Evolutionary conservation across 2,888 invertebrate genomes (phyloP), one percentile per base, ranked within the genome.

Genomic region (Loripinus fragilis): DNA sequence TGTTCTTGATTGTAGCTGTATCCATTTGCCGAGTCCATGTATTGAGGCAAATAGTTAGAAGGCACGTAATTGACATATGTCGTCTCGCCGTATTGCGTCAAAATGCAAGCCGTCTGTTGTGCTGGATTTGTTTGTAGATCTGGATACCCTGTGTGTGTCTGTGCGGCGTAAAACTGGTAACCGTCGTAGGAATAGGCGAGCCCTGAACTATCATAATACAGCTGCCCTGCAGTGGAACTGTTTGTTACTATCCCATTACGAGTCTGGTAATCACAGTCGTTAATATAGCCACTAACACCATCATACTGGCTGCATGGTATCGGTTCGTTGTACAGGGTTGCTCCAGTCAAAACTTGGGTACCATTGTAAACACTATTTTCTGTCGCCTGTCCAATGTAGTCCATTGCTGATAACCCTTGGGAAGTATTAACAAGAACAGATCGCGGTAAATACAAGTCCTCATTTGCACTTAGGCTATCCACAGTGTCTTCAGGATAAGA

Each of bases 61-160:
- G 60, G 60, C 17, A 60, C 33, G 33, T 60, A 60, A 23, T 20
- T 33, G 30, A 60, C 60, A 20, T 60, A 60, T 28, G 60, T 60
- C 5, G 60, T 60, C 33, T 60, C 60, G 3, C 60, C 60, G 20
- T 33, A 33, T 33, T 60, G 30, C 17, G 60, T 33, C 30, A 60
- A 33, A 30, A 60, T 60, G 17, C 60, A 60, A 7, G 30, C 17
- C 1, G 60, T 30, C 33, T 60, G 60, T 10, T 17, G 7, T 30
- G 30, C 17, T 17, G 30, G 8, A 2, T 60, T 25, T 1, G 30
- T 28, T 3, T 33, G 20, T 5, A 33, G 30, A 5, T 60, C 60
- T 33, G 60, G 17, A 28, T 12, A 60, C 17, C 33, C 7, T 7
- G 60, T 12, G 8, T 60, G 60, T 1, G 1, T 33, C 5, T 60